Percentiles rank a stretch among this genome's conserved stretches.
These are phyloP conservation scores for Phodopus roborovskii DNA, from an alignment of 2,113 vertebrate species.

Conservation along the genomic window DNA sequence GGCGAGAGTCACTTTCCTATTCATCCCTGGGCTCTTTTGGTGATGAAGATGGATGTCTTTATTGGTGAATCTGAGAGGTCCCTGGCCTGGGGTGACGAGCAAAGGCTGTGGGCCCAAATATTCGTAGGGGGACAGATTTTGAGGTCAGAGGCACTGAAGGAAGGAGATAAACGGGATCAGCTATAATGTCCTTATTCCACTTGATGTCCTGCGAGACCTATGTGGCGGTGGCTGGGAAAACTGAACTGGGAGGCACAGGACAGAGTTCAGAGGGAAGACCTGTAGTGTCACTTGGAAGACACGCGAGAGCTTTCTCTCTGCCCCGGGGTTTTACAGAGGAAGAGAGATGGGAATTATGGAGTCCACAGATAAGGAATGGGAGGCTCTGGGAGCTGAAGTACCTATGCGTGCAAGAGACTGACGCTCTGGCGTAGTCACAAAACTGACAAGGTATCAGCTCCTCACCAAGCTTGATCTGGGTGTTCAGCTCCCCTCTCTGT, in stretches of 20 bases:
- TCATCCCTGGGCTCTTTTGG: background rate
- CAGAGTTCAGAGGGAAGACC: background rate
- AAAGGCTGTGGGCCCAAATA: background rate
- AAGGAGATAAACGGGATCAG: rapidly evolving
- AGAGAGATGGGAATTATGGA: rapidly evolving
- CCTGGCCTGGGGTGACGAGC: background rate
- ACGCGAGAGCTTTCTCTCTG: background rate
- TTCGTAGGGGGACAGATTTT: background rate
- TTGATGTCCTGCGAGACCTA: background rate
- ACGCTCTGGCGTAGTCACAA: background rate
- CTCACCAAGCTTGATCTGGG: background rate
- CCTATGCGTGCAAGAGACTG: too few relatives aligned
- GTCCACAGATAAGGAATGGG: background rate
- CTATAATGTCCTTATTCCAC: background rate
- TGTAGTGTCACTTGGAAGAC: background rate
- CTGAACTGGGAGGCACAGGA: background rate
- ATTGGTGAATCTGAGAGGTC: background rate
- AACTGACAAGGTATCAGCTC: background rate
- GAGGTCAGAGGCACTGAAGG: background rate
- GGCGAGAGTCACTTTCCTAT: background rate
- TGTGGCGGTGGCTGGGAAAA: too few relatives aligned
- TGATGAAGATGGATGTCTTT: background rate
- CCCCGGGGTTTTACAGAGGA: background rate
- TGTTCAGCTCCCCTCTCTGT: background rate
- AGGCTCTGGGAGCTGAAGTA: background rate